Percentiles rank a stretch among this genome's conserved stretches.
phyloP scores from a whole-genome alignment of 2,888 invertebrate genomes.

The Syrphus vitripennis region DNA sequence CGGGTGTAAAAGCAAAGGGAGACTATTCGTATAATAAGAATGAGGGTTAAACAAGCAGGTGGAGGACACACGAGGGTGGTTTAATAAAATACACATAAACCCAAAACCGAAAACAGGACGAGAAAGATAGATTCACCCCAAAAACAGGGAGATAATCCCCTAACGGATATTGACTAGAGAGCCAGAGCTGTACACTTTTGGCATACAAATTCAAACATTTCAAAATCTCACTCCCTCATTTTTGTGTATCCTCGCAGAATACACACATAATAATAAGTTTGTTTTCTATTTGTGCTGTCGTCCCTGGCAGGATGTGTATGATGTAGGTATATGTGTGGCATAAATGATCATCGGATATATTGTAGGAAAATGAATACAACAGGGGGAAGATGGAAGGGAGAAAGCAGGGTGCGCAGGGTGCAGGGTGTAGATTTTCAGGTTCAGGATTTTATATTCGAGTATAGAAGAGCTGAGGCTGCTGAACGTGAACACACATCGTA shows the following conservation, averaged over 20 bases:
- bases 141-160: conserved; percentile 61
- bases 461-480: neutral
- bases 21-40: neutral
- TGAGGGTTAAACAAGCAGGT: conserved; percentile 23
- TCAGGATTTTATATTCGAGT: conserved; percentile 1
- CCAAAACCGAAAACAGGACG: conserved; percentile 23
- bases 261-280: neutral
- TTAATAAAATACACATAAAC: conserved; percentile 54
- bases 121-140: conserved; percentile 39
- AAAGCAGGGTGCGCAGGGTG: neutral
- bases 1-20: neutral
- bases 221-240: conserved; percentile 3
- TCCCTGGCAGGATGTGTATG: conserved; percentile 36
- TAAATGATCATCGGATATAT: conserved; percentile 66
- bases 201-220: conserved; percentile 69
- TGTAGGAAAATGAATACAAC: neutral
- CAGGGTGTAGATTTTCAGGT: too few species aligned
- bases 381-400: neutral
- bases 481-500: neutral
- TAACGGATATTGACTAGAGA: conserved; percentile 69
- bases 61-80: conserved; percentile 47
- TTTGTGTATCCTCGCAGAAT: neutral
- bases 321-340: conserved; percentile 44
- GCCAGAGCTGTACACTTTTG: conserved; percentile 65
- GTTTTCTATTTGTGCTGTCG: neutral